Evolutionary conservation across 2,888 invertebrate species (phyloP), one percentile per base, ranked within the genome.

Genomic region (Smittia sp.): DNA sequence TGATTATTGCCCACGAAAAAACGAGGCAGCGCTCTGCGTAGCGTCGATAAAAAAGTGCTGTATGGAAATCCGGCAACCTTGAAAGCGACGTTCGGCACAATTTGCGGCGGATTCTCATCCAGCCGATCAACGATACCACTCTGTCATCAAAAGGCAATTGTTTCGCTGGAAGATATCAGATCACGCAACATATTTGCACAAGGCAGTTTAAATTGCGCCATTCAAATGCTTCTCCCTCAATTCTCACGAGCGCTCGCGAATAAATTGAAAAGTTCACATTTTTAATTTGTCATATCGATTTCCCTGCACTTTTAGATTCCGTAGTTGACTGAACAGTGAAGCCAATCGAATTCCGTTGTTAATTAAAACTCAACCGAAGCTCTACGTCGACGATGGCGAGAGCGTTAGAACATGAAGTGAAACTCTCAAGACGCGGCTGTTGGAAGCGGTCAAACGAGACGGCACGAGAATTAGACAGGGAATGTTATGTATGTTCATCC

Each of bases 391-490:
- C 25, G 7, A 75, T 79, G 74, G 79, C 80, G 75, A 78, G 80
- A 74, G 80, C 88, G 75, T 80, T 89, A 79, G 84, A 86, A 81
- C 88, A 89, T 81, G 87, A 89, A 79, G 88, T 89, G 79, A 89
- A 89, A 81, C 82, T 89, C 78, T 89, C 89, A 77, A 83, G 89
- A 77, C 85, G 89, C 77, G 89, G 89, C 75, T 89, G 89, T 84
- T 88, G 89, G 87, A 82, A 80, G 76, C 75, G 74, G 1, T 63
- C n/a, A 2, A 58, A 22, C 58, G 15, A 20, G 27, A 20, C 7
- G 22, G 11, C 6, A 27, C n/a, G n/a, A 63, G 25, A 27, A 66
- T 15, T 13, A 27, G 11, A 63, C 32, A n/a, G 20, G 15, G 66
- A 18, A 4, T 38, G 11, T 6, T 9, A 25, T 66, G 66, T 66